phyloP scores from a whole-genome alignment of 2,113 vertebrate species.

The Passer domesticus region DNA sequence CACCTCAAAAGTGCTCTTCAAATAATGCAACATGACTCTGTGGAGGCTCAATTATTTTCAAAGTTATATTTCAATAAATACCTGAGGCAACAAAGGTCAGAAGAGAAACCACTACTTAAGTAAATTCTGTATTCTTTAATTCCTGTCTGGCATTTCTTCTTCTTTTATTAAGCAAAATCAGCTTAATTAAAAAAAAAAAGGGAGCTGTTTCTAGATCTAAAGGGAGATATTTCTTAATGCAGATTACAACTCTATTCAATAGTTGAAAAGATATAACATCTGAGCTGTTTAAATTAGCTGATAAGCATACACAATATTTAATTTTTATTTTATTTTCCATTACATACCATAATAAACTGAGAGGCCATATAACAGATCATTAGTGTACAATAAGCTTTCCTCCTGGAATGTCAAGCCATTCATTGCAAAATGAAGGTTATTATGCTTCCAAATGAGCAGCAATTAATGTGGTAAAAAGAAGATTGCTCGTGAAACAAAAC shows the following conservation, averaged over 20 bases:
- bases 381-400: constrained; percentile 51
- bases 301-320: constrained; percentile 10
- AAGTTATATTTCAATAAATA: neutral
- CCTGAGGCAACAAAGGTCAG: neutral
- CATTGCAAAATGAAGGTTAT: constrained; percentile 58
- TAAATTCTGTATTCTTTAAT: neutral
- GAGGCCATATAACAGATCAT: constrained; percentile 36
- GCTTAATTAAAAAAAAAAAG: neutral
- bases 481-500: neutral
- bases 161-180: neutral
- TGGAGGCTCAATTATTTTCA: neutral
- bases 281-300: constrained; percentile 16
- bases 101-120: neutral
- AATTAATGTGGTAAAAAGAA: constrained; percentile 35
- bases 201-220: neutral
- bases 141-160: neutral
- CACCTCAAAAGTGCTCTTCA: neutral
- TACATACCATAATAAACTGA: constrained; percentile 34
- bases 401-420: constrained; percentile 40
- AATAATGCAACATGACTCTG: neutral
- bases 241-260: neutral
- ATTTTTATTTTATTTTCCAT: constrained; percentile 36
- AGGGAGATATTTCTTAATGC: neutral
- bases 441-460: constrained; percentile 41
- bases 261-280: neutral